Base-by-base conservation (phyloP, 1,140 invertebrate genomes). In the Phocides pigmalion region DNA sequence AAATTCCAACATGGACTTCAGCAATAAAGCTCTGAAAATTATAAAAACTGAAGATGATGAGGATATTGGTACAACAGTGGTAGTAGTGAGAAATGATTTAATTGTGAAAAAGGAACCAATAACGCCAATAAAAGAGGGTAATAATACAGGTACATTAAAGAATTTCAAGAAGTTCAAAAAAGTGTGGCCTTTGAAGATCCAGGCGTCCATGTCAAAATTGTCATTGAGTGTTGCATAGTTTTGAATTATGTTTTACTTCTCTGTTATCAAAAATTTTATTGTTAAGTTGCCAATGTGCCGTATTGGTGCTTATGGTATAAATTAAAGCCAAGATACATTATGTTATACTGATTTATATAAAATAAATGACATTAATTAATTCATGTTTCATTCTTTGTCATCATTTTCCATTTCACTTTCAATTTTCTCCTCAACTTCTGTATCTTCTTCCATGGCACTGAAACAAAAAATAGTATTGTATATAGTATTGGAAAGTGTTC, bases 111-210 rank as follows among this genome's bases (percentile, higher is more conserved):
- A 73, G 62, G 84, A 87, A 66, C 68, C 72, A 15, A 4, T 79
- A 6, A 4, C 25, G 19, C 41, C 68, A 50, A 51, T 84, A 44
- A 61, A 72, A 64, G 50, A 61, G 17, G 44, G 15, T 19, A 61
- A 64, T 19, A 35, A 62, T 51, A 32, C 62, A 39, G 42, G 19
- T 54, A 63, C 66, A 47, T 39, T 76, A 0, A 87, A 76, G 46
- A 90, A 90, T 70, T 90, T 89, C 70, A 90, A 90, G 53, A 90
- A 84, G 47, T 89, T 90, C 54, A 85, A 87, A 71, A 90, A 90
- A 46, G 82, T 90, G 14, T 89, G 86, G 88, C 88, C 88, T 64
- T 17, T 84, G 3, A 88, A 84, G 76, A 79, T 78, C 66, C 76
- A 84, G 49, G 62, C 81, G 8, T 76, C 74, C 56, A 70, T 86